phyloP scores from a whole-genome alignment of 2,797 vertebrate species.

The Sebastolobus altivelis region DNA sequence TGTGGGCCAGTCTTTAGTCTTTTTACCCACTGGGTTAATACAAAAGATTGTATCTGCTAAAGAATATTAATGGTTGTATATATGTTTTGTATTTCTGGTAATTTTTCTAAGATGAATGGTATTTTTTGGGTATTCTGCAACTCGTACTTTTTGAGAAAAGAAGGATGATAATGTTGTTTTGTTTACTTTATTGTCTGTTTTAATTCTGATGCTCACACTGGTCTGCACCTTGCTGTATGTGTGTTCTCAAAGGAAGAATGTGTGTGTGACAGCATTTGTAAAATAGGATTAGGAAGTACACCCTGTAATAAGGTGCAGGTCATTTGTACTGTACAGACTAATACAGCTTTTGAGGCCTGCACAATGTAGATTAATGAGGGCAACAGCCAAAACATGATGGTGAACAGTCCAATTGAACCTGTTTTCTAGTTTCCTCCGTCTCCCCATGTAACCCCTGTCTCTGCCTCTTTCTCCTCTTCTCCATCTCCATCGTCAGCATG shows the following conservation, averaged over 20 bases:
- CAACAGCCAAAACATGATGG: background rate
- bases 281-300: background rate
- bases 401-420: background rate
- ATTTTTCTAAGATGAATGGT: too few species aligned
- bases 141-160: background rate
- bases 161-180: background rate
- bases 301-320: background rate
- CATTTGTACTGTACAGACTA: conserved; percentile 14
- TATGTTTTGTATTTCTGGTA: background rate
- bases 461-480: conserved; percentile 17
- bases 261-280: background rate
- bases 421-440: conserved; percentile 9
- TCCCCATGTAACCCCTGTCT: conserved; percentile 3
- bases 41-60: too few species aligned
- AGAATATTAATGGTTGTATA: background rate
- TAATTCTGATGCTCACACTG: too few species aligned
- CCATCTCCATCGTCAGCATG: conserved; percentile 23
- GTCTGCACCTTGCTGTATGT: background rate
- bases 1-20: too few species aligned
- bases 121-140: background rate
- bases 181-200: too few species aligned
- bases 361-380: background rate
- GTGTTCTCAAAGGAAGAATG: background rate
- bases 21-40: too few species aligned
- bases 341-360: conserved; percentile 4